These are phyloP conservation scores for Sympetrum striolatum DNA, from an alignment of 2,888 invertebrate genomes.

Conservation along the genomic window DNA sequence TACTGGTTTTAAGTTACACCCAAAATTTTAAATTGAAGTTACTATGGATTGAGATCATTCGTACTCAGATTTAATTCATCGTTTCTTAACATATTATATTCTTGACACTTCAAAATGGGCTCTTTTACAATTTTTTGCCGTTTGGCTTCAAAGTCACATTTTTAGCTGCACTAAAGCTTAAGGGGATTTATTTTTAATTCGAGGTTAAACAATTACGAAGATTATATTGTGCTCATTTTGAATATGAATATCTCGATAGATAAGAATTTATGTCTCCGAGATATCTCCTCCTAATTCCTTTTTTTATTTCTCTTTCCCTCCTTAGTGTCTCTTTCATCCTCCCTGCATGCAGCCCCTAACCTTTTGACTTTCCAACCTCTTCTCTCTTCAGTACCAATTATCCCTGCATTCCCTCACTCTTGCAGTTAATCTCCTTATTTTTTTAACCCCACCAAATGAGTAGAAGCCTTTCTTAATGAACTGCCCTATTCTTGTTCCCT, in stretches of 20 bases:
- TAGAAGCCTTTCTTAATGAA: slow-evolving; percentile 24
- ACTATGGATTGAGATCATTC: too few relatives aligned
- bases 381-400: neutral
- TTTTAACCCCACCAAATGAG: neutral
- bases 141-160: too few relatives aligned
- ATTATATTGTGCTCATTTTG: neutral
- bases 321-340: neutral
- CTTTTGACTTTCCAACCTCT: too few relatives aligned
- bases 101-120: too few relatives aligned
- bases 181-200: neutral
- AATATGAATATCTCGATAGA: too few relatives aligned
- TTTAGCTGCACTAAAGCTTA: neutral
- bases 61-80: too few relatives aligned
- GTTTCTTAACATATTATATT: too few relatives aligned
- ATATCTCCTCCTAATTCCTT: neutral
- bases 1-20: neutral
- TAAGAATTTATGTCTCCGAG: neutral
- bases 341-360: neutral
- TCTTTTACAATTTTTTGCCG: too few relatives aligned
- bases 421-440: slow-evolving; percentile 6
- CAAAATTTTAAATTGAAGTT: too few relatives aligned
- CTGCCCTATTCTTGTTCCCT: neutral
- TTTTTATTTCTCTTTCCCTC: neutral
- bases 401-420: neutral
- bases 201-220: neutral